phyloP scores from a whole-genome alignment of 2,113 vertebrate species.

The Hydrochoerus hydrochaeris region DNA sequence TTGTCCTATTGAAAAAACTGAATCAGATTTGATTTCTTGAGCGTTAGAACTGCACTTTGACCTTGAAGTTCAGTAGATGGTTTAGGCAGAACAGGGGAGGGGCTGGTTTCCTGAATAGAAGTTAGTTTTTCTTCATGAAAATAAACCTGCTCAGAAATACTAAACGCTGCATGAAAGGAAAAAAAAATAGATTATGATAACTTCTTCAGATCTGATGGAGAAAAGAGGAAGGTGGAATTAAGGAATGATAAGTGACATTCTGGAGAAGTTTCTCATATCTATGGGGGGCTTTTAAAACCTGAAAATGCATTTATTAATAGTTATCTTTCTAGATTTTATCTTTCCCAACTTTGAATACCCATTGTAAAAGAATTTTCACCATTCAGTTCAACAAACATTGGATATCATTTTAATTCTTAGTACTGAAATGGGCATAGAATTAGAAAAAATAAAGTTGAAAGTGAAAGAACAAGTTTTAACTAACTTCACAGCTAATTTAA shows the following conservation, averaged over 20 bases:
- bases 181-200: neutral
- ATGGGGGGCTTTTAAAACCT: neutral
- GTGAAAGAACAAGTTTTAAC: neutral
- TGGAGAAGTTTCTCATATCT: neutral
- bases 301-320: neutral
- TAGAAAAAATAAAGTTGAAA: neutral
- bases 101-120: neutral
- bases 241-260: neutral
- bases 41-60: neutral
- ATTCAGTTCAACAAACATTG: neutral
- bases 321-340: neutral
- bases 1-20: neutral
- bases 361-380: neutral
- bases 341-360: neutral
- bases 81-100: neutral
- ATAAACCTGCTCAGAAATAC: neutral
- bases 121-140: neutral
- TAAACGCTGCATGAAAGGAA: neutral
- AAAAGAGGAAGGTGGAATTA: neutral
- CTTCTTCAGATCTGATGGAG: neutral
- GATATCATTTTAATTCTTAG: neutral
- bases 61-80: constrained; percentile 23
- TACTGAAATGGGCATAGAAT: neutral
- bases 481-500: neutral
- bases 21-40: neutral